These are phyloP conservation scores for Palythoa grandiflora DNA, from an alignment of 92 coral and sea anemone species.

Conservation along the genomic window DNA sequence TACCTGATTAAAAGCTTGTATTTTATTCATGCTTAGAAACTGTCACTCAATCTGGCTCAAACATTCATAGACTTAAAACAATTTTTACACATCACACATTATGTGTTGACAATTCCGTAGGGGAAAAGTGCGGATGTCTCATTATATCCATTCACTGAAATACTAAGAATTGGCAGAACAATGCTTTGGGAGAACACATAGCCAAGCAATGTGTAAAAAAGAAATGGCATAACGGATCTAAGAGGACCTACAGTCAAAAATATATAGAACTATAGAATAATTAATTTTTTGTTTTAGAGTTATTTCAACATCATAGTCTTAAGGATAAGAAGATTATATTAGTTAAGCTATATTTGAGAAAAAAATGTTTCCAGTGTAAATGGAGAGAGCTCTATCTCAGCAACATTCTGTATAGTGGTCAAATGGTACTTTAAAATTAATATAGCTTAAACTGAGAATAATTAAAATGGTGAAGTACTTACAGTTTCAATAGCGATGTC, in stretches of 20 bases:
- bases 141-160: conserved; percentile 6
- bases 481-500: conserved; percentile 5
- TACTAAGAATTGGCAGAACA: neutral
- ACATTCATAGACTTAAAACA: neutral
- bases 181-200: neutral
- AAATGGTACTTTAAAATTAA: neutral
- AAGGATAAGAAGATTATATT: neutral
- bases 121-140: neutral
- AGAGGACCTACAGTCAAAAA: conserved; percentile 8
- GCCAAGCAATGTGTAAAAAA: neutral
- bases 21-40: conserved; percentile 5
- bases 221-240: neutral
- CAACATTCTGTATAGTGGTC: neutral
- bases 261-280: conserved; percentile 3
- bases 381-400: neutral
- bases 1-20: neutral
- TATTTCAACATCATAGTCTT: neutral
- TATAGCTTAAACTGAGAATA: neutral
- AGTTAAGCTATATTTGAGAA: conserved; percentile 2
- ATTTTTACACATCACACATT: neutral
- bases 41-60: conserved; percentile 1
- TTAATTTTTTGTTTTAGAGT: neutral
- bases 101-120: neutral
- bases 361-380: neutral
- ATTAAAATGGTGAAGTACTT: conserved; percentile 1